Percentiles rank a stretch among this genome's conserved stretches.
Conservation (phyloP, 2,797 vertebrate genomes). For the Cetoscarus ocellatus region DNA sequence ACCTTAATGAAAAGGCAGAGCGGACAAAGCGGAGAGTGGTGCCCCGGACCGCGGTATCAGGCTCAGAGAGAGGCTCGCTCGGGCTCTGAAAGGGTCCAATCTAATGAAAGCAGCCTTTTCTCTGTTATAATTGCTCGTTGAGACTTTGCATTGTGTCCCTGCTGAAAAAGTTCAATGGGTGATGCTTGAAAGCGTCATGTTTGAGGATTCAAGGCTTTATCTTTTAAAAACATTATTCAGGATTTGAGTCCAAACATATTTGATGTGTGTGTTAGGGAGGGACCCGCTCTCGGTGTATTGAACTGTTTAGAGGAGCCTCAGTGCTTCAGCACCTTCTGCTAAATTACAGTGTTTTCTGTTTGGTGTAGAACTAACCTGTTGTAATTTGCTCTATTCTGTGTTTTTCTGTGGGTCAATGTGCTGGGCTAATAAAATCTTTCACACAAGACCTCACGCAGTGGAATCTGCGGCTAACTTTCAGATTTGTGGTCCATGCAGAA, state of each 20-base stretch:
- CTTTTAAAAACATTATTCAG: constrained; percentile 36
- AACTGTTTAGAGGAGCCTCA: too few relatives aligned
- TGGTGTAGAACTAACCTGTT: too few relatives aligned
- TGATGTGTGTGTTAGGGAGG: constrained; percentile 24
- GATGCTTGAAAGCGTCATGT: constrained; percentile 50
- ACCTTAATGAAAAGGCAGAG: constrained; percentile 22
- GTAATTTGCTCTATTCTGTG: too few relatives aligned
- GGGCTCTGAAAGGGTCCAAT: constrained; percentile 42
- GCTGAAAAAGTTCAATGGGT: constrained; percentile 49
- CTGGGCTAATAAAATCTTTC: too few relatives aligned
- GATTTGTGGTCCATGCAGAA: too few relatives aligned
- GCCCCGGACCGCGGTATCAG: not conserved
- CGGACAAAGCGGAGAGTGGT: not conserved
- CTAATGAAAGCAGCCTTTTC: constrained; percentile 51
- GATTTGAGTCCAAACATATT: constrained; percentile 41
- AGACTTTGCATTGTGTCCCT: constrained; percentile 25
- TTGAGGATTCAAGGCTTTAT: not conserved
- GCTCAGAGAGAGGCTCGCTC: constrained; percentile 26
- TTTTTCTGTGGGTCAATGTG: too few relatives aligned
- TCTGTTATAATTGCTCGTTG: constrained; percentile 40
- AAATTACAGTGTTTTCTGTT: too few relatives aligned
- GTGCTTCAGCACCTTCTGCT: too few relatives aligned
- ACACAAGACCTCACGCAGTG: too few relatives aligned
- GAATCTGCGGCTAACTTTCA: too few relatives aligned
- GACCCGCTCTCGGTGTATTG: too few relatives aligned